phyloP scores from a whole-genome alignment of 2,888 invertebrate genomes.

The Euplexia lucipara region DNA sequence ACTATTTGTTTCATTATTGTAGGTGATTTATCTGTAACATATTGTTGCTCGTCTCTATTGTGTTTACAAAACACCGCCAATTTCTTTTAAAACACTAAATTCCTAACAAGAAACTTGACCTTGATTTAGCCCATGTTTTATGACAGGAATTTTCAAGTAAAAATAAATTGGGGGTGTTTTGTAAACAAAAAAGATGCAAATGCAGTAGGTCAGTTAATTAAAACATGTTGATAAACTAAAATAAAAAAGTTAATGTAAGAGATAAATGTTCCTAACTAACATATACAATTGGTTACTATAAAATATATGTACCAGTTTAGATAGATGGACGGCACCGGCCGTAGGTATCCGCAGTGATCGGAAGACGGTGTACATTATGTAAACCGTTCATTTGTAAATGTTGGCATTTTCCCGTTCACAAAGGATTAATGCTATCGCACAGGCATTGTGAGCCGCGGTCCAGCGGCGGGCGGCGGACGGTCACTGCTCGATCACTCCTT shows the following conservation, averaged over 20 bases:
- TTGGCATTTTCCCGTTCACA: constrained; percentile 70
- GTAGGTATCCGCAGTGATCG: constrained; percentile 51
- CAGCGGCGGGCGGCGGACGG: constrained; percentile 67
- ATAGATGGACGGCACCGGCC: constrained; percentile 17
- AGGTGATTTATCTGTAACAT: neutral
- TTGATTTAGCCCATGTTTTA: too few species aligned
- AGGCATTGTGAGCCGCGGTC: constrained; percentile 69
- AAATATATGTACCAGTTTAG: constrained; percentile 24
- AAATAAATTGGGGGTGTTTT: too few species aligned
- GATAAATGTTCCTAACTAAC: too few species aligned
- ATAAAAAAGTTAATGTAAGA: too few species aligned
- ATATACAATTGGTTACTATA: neutral
- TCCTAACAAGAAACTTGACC: too few species aligned
- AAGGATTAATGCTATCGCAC: constrained; percentile 77
- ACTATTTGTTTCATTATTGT: constrained; percentile 19
- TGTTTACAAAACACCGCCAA: neutral
- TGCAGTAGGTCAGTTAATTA: neutral
- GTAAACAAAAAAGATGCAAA: too few species aligned
- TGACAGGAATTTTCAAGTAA: too few species aligned
- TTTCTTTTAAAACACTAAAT: too few species aligned
- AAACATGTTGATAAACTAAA: too few species aligned
- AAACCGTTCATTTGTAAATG: constrained; percentile 68
- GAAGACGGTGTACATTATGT: constrained; percentile 63
- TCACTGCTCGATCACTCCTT: constrained; percentile 89
- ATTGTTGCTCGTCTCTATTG: neutral